phyloP scores from a whole-genome alignment of 2,113 vertebrate genomes.

The Forbesichthys papilliferus region DNA sequence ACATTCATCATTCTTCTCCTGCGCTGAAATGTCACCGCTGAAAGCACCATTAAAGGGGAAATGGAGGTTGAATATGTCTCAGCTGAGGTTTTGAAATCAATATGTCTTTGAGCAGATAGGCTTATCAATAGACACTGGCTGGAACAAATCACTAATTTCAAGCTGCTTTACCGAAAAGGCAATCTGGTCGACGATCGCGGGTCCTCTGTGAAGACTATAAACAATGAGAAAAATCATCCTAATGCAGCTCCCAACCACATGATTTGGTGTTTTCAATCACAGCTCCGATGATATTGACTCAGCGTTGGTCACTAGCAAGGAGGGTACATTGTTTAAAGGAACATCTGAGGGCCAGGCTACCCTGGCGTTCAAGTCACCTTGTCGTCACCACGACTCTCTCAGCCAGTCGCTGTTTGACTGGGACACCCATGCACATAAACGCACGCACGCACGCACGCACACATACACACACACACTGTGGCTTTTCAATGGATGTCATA shows the following conservation, averaged over 20 bases:
- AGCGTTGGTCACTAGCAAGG: conserved; percentile 17
- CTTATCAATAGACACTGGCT: conserved; percentile 61
- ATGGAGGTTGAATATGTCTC: conserved; percentile 65
- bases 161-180: conserved; percentile 32
- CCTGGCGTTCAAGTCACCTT: not conserved
- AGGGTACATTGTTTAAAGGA: conserved; percentile 9
- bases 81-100: conserved; percentile 55
- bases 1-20: conserved; percentile 50
- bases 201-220: not conserved
- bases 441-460: not conserved
- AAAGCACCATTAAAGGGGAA: conserved; percentile 63
- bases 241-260: not conserved
- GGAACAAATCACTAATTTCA: conserved; percentile 42
- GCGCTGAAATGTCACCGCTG: conserved; percentile 57
- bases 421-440: conserved; percentile 8
- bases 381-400: conserved; percentile 1
- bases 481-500: conserved; percentile 30
- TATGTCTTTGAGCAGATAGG: conserved; percentile 61
- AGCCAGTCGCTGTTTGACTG: conserved; percentile 4
- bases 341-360: not conserved
- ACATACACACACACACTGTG: not conserved
- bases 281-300: not conserved
- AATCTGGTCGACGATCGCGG: not conserved
- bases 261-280: not conserved
- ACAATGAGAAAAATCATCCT: not conserved